phyloP scores from a whole-genome alignment of 2,797 vertebrate species.

The Lerista edwardsae region DNA sequence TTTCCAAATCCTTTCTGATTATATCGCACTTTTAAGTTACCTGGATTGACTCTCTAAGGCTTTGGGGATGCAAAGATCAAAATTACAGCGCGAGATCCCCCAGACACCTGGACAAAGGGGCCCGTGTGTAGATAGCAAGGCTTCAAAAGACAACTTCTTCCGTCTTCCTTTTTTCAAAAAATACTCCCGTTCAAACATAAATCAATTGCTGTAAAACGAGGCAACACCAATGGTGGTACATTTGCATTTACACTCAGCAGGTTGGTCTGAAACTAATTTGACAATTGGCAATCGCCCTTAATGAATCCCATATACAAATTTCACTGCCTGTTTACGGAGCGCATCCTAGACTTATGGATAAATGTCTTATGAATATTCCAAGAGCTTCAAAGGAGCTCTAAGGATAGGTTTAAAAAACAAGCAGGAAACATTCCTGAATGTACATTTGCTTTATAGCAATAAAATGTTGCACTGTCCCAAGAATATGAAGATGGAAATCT shows the following conservation, averaged over 20 bases:
- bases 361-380: constrained; percentile 7
- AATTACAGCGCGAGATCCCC: constrained; percentile 86
- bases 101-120: constrained; percentile 76
- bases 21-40: constrained; percentile 94
- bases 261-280: constrained; percentile 75
- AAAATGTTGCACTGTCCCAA: neutral
- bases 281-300: constrained; percentile 75
- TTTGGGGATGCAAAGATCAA: constrained; percentile 83
- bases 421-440: constrained; percentile 11
- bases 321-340: constrained; percentile 44
- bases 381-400: neutral
- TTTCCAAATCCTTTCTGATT: constrained; percentile 95
- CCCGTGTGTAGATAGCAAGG: constrained; percentile 51
- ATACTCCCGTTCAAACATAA: constrained; percentile 72
- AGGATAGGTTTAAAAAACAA: constrained; percentile 23
- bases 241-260: constrained; percentile 80
- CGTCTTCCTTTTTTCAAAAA: constrained; percentile 56
- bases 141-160: constrained; percentile 76
- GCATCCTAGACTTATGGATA: constrained; percentile 33
- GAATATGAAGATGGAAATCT: neutral
- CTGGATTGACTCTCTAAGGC: constrained; percentile 89
- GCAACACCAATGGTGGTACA: constrained; percentile 74
- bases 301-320: constrained; percentile 67
- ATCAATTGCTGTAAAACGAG: constrained; percentile 77
- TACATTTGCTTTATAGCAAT: constrained; percentile 9